Evolutionary conservation across 2,113 vertebrate genomes (phyloP).

Genomic region (Poicephalus meyeri): DNA sequence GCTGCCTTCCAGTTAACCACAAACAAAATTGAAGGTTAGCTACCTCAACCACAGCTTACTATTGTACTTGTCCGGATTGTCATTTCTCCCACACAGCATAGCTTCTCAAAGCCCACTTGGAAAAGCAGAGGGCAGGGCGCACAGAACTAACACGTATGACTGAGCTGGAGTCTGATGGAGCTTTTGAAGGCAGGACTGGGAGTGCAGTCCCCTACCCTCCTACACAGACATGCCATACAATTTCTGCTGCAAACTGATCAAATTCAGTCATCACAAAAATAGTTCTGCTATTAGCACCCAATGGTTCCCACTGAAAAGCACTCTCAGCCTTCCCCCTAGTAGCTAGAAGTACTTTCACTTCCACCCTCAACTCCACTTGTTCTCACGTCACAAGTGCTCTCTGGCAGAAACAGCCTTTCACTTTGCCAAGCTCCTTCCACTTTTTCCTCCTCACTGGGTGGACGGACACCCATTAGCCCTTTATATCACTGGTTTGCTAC

Average conservation of each 20-base stretch:
- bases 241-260: background rate
- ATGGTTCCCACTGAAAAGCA: rapidly evolving
- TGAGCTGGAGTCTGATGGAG: rapidly evolving
- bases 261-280: background rate
- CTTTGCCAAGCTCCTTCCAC: background rate
- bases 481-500: too few relatives aligned
- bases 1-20: background rate
- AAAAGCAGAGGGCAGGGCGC: background rate
- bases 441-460: rapidly evolving
- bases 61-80: background rate
- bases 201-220: background rate
- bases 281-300: background rate
- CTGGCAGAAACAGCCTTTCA: background rate
- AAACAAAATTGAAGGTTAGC: background rate
- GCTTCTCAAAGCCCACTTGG: background rate
- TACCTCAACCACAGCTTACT: background rate
- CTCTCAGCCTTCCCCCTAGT: background rate
- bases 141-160: background rate
- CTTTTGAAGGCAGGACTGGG: background rate
- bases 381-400: rapidly evolving
- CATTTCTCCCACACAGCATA: background rate
- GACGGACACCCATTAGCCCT: rapidly evolving
- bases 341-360: background rate
- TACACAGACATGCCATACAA: background rate
- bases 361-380: background rate